Base-by-base conservation (phyloP, 2,113 vertebrate genomes). In the Salminus brasiliensis region DNA sequence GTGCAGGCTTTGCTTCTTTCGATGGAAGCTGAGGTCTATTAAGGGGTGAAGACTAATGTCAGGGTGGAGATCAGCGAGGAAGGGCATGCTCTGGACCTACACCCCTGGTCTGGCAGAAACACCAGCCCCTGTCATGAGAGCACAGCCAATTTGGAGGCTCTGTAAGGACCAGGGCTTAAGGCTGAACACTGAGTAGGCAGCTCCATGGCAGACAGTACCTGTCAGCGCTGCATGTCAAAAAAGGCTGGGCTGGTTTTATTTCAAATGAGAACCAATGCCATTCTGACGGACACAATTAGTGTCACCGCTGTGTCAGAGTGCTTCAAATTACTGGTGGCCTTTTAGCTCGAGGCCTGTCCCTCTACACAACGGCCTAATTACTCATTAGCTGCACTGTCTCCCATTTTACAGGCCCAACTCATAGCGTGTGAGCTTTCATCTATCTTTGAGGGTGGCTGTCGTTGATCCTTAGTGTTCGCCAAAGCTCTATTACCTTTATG, bases 231-330 rank as follows among this genome's bases (percentile, higher is more conserved):
- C 86, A 87, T 85, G 60, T 91, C 89, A 92, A 83, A 78, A 83
- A 66, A 79, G 67, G 15, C 72, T n/a, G 73, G 45, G 89, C 87
- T 78, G 89, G 87, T 87, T 89, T 87, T 88, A 88, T 86, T 92
- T 88, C 75, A 88, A 90, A 89, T 85, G 87, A 90, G 93, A 93
- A 93, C 91, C 85, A 70, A 87, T 87, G 82, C 76, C 77, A 18
- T 73, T 86, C 86, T 79, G 82, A 91, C 89, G 88, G 88, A 88
- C 75, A 70, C 82, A 89, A 89, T 88, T 91, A 88, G 89, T 93
- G 90, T 91, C 91, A 91, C 82, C 89, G 85, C 86, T 83, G 81
- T 87, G 85, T 91, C 88, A 79, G 76, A 86, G 84, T 88, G 88
- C 81, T 85, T 87, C 88, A 90, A 90, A 86, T 85, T 67, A 87